Evolutionary conservation across 1,140 invertebrate genomes (phyloP).

Genomic region (Pseudoatta argentina): DNA sequence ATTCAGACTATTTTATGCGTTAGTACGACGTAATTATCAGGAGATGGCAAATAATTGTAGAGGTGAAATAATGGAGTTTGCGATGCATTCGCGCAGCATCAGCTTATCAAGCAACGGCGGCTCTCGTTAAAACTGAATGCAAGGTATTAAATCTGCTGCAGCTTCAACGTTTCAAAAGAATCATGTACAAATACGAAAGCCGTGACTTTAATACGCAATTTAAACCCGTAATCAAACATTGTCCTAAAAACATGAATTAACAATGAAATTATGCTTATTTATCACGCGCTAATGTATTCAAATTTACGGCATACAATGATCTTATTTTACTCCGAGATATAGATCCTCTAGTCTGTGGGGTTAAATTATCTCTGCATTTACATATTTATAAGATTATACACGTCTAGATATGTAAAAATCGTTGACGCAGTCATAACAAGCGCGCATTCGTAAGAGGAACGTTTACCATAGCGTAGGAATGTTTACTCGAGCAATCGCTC

Average conservation of each 20-base stretch:
- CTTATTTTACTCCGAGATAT: slow-evolving; percentile 14
- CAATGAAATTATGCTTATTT: slow-evolving; percentile 50
- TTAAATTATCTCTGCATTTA: slow-evolving; percentile 33
- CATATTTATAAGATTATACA: slow-evolving; percentile 51
- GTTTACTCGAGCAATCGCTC: not conserved
- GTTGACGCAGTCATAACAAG: slow-evolving; percentile 40
- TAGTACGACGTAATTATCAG: slow-evolving; percentile 28
- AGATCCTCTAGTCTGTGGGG: not conserved
- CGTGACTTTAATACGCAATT: slow-evolving; percentile 30
- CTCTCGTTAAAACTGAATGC: slow-evolving; percentile 40
- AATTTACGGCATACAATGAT: slow-evolving; percentile 50
- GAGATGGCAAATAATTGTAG: slow-evolving; percentile 49
- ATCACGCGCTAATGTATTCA: slow-evolving; percentile 44
- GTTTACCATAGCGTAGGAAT: slow-evolving; percentile 8
- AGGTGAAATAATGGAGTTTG: slow-evolving; percentile 38
- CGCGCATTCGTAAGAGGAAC: slow-evolving; percentile 18
- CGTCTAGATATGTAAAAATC: slow-evolving; percentile 29
- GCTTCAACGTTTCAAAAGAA: not conserved
- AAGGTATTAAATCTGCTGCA: slow-evolving; percentile 15
- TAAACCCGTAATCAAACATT: slow-evolving; percentile 20
- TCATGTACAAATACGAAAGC: slow-evolving; percentile 33
- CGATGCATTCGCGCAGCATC: slow-evolving; percentile 16
- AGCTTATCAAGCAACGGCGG: slow-evolving; percentile 44
- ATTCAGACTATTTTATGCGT: slow-evolving; percentile 26
- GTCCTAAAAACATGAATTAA: slow-evolving; percentile 54